Evolutionary conservation across 1,140 invertebrate species (phyloP), one percentile per base, ranked within the genome.

Genomic region (Gonioctena quinquepunctata): DNA sequence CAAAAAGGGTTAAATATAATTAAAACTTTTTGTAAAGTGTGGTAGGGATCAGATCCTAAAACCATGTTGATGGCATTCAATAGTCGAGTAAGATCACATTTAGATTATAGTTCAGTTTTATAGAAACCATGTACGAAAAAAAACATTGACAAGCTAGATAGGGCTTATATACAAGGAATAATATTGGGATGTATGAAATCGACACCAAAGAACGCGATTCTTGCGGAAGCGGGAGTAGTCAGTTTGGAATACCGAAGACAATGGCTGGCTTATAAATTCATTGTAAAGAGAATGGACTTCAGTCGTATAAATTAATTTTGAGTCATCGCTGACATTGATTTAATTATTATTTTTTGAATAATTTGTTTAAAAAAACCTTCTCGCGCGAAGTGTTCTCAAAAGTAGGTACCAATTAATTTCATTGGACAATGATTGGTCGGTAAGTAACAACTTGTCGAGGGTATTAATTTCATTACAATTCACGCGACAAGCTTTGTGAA

Each of bases 1-100:
- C 11, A 28, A 4, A 67, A 67, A 57, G 50, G 18, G 8, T 7
- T 67, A 57, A 59, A 67, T 67, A 27, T 67, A 25, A 42, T 67
- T 11, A 67, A 57, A 57, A 18, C 52, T 3, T 27, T 67, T 6
- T 57, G 65, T 22, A 67, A 52, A 59, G 52, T 67, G n/a, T 57
- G 50, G 27, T 67, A 25, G 65, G 65, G 52, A 18, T 19, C 52
- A 16, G 65, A 67, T 22, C 65, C 52, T 7, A 56, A 67, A 22
- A 57, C 56, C 7, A 19, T 67, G 18, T 13, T 67, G 18, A 67
- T 26, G 23, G 48, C 21, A 21, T 23, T 23, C 23, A 19, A 64
- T 2, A 21, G 18, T n/a, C 48, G 49, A 21, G 48, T 64, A 22
- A 23, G 8, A 49, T 64, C 23, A 11, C 23, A 61, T 18, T 22